phyloP scores from a whole-genome alignment of 1,140 invertebrate genomes.

The Leptinotarsa undecemlineata region DNA sequence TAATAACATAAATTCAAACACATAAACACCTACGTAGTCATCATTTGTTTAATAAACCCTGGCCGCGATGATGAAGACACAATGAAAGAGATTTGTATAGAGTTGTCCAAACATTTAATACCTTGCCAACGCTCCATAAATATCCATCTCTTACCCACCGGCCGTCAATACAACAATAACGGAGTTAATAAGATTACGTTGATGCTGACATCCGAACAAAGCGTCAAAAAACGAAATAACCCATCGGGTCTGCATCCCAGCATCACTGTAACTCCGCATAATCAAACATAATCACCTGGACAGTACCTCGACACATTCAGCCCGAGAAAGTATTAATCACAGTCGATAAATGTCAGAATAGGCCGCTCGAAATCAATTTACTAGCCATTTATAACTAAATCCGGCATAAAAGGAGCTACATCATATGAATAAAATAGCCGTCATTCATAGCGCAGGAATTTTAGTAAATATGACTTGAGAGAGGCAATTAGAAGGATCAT shows the following conservation, averaged over 20 bases:
- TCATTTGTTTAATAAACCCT: not conserved
- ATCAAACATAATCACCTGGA: constrained; percentile 29
- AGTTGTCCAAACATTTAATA: constrained; percentile 21
- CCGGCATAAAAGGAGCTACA: constrained; percentile 38
- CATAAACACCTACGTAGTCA: not conserved
- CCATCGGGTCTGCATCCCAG: constrained; percentile 15
- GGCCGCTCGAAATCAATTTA: constrained; percentile 48
- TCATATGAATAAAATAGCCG: constrained; percentile 14
- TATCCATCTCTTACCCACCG: not conserved
- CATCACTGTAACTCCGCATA: constrained; percentile 17
- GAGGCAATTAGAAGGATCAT: no score
- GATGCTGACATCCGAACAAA: constrained; percentile 18
- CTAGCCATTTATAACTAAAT: constrained; percentile 48
- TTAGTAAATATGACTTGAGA: not conserved
- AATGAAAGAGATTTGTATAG: constrained; percentile 11
- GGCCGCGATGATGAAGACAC: not conserved
- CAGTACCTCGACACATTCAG: constrained; percentile 18
- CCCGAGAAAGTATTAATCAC: constrained; percentile 45
- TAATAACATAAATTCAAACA: not conserved
- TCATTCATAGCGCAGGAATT: not conserved
- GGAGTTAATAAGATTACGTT: constrained; percentile 27
- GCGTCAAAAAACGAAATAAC: constrained; percentile 23
- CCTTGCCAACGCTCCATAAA: constrained; percentile 10
- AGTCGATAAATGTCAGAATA: constrained; percentile 46
- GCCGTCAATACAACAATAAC: constrained; percentile 24